Evolutionary conservation across 2,888 invertebrate species (phyloP).

Genomic region (Cantharis rustica): DNA sequence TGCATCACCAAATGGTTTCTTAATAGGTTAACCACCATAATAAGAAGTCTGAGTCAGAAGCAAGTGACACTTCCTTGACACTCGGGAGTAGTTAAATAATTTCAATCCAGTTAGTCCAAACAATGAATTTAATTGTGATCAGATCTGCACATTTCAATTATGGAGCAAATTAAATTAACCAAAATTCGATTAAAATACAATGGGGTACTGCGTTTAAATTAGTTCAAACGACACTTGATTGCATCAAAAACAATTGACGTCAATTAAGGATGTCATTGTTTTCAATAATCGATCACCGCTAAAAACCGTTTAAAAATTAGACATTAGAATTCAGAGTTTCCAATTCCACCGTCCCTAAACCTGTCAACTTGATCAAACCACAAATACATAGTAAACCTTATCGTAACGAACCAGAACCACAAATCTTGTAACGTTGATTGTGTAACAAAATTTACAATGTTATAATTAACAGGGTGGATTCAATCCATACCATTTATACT

Average conservation of each 20-base stretch:
- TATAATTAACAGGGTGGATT: slow-evolving; percentile 8
- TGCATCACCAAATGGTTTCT: neutral
- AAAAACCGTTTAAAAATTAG: neutral
- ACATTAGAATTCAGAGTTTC: neutral
- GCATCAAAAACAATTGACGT: slow-evolving; percentile 9
- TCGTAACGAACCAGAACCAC: slow-evolving; percentile 5
- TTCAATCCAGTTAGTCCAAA: neutral
- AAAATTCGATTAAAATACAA: neutral
- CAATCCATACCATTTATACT: neutral
- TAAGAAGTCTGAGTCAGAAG: neutral
- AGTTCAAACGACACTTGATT: neutral
- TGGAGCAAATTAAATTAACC: neutral
- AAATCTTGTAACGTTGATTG: slow-evolving; percentile 10
- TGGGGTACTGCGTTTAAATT: neutral
- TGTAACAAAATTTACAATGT: slow-evolving; percentile 7
- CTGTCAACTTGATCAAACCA: neutral
- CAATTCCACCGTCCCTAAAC: neutral
- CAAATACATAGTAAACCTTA: neutral
- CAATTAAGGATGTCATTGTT: neutral
- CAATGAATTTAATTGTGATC: neutral
- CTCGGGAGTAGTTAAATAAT: neutral
- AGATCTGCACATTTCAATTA: slow-evolving; percentile 3
- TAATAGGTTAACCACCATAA: neutral
- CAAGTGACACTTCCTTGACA: neutral
- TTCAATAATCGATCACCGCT: neutral